phyloP scores from a whole-genome alignment of 2,113 vertebrate genomes.

The Oreochromis spilurus region DNA sequence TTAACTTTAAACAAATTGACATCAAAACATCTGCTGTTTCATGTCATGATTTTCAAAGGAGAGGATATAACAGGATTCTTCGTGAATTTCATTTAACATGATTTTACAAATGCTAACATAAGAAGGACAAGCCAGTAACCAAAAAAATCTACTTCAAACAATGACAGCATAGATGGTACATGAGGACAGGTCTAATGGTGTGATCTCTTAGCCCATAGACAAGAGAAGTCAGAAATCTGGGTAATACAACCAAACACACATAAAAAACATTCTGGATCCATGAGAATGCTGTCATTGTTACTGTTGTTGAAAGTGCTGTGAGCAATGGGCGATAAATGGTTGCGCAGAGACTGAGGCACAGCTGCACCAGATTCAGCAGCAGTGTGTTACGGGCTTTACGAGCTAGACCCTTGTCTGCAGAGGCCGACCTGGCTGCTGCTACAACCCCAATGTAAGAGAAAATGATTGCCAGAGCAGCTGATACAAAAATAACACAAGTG shows the following conservation, averaged over 20 bases:
- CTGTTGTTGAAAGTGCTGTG: background rate
- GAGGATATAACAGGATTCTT: no score
- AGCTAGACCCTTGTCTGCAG: no score
- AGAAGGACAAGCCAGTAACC: no score
- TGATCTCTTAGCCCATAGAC: conserved; percentile 20
- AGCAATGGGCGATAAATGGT: conserved; percentile 2
- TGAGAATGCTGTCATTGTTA: background rate
- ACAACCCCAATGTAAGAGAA: conserved; percentile 55
- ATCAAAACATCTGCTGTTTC: no score
- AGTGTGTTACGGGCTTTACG: no score
- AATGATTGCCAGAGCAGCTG: conserved; percentile 5
- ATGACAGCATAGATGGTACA: background rate
- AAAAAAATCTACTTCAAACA: no score
- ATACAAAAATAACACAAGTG: conserved; percentile 34
- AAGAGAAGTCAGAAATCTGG: conserved; percentile 33
- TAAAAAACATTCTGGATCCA: background rate
- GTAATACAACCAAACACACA: background rate
- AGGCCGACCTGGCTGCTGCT: conserved; percentile 50
- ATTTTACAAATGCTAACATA: no score
- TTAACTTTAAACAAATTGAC: no score
- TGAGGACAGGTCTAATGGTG: conserved; percentile 16
- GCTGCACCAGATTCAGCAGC: no score
- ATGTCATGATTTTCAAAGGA: no score
- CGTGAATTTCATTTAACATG: no score
- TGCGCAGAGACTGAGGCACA: no score